phyloP scores from a whole-genome alignment of 37 sponge, comb jelly and placozoan genomes.

The Spongilla lacustris region DNA sequence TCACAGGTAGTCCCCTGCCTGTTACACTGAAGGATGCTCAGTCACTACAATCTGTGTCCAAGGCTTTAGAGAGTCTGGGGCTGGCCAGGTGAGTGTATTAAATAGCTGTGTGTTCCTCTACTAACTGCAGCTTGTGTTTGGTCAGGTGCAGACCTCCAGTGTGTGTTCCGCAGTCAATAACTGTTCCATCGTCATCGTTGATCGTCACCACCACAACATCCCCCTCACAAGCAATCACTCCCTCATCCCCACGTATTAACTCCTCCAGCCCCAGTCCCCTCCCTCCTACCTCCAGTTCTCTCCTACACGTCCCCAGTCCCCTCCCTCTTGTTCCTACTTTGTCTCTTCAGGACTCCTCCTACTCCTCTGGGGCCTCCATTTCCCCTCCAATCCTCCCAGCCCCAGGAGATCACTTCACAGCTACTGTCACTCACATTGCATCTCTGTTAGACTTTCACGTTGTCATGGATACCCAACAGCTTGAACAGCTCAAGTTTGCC shows the following conservation, averaged over 20 bases:
- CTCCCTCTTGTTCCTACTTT: too few relatives aligned
- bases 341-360: neutral
- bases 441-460: neutral
- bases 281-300: too few relatives aligned
- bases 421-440: neutral
- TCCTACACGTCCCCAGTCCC: too few relatives aligned
- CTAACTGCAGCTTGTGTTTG: neutral
- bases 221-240: neutral
- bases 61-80: neutral
- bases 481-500: neutral
- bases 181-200: neutral
- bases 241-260: neutral
- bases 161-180: neutral
- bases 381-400: neutral
- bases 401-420: neutral
- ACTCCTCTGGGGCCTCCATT: neutral
- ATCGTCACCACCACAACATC: neutral
- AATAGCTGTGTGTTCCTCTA: neutral
- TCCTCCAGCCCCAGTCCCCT: neutral
- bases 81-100: neutral
- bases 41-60: neutral
- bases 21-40: neutral
- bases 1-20: neutral
- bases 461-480: constrained; percentile 1
- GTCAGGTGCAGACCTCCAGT: neutral